Conservation (phyloP, 2,113 vertebrate genomes). For the Choloepus hoffmanni region DNA sequence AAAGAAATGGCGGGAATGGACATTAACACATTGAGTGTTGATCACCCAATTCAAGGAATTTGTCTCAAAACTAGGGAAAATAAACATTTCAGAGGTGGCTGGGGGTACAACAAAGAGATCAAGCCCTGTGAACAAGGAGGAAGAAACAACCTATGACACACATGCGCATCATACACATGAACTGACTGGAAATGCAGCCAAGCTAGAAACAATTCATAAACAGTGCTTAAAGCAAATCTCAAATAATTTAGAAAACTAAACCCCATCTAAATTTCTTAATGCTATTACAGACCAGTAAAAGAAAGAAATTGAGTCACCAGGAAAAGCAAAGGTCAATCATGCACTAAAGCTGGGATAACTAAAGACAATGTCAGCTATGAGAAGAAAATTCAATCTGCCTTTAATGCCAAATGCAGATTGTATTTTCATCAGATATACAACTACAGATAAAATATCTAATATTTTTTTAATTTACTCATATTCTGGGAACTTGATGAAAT, state of each 20-base stretch:
- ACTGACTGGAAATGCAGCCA: neutral
- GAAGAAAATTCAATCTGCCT: neutral
- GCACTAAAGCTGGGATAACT: neutral
- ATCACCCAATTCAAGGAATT: neutral
- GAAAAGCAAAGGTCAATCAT: neutral
- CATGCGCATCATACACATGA: rapidly evolving
- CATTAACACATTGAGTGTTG: neutral
- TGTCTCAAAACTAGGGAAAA: neutral
- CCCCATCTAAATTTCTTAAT: neutral
- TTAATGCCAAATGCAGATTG: no score
- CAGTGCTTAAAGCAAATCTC: neutral
- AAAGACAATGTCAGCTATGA: neutral
- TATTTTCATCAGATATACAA: neutral
- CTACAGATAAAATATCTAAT: neutral
- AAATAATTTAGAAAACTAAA: neutral
- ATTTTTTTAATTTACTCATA: neutral
- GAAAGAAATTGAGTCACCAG: neutral
- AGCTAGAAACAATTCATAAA: neutral
- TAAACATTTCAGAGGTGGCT: neutral
- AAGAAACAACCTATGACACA: neutral
- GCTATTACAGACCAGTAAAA: neutral
- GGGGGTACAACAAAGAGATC: neutral
- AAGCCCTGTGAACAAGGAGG: neutral
- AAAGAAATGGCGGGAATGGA: neutral
- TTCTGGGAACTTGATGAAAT: neutral